Evolutionary conservation across 2,113 vertebrate genomes (phyloP).

Genomic region (Centropristis striata): DNA sequence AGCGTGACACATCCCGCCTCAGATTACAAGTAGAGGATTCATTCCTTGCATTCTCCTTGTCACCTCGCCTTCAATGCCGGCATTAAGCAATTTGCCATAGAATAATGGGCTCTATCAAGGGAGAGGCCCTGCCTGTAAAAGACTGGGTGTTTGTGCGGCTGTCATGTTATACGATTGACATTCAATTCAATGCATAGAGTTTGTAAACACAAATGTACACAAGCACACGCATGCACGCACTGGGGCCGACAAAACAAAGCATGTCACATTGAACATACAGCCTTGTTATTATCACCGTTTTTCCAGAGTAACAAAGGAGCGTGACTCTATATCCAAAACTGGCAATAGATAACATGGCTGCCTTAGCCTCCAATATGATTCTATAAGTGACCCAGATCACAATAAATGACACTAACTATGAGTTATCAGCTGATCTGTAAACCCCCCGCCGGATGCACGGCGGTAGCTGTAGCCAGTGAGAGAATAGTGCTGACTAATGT

Average conservation of each 20-base stretch:
- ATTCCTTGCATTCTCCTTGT: slow-evolving; percentile 76
- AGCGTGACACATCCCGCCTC: slow-evolving; percentile 75
- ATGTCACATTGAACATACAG: slow-evolving; percentile 23
- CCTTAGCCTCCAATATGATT: slow-evolving; percentile 25
- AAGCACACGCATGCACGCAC: neutral
- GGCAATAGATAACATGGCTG: slow-evolving; percentile 16
- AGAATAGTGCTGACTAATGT: slow-evolving; percentile 81
- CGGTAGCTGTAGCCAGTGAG: slow-evolving; percentile 58
- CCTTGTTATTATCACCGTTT: slow-evolving; percentile 8
- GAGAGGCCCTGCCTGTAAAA: slow-evolving; percentile 53
- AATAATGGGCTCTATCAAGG: slow-evolving; percentile 79
- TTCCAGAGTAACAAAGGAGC: slow-evolving; percentile 2
- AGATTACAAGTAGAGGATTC: slow-evolving; percentile 79
- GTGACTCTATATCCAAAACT: neutral
- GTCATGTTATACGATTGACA: slow-evolving; percentile 46
- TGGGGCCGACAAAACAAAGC: slow-evolving; percentile 34
- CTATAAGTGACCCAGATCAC: slow-evolving; percentile 67
- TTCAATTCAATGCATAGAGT: slow-evolving; percentile 21
- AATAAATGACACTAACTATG: slow-evolving; percentile 68
- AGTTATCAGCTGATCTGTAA: slow-evolving; percentile 74
- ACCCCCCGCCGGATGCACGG: slow-evolving; percentile 48
- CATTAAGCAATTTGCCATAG: slow-evolving; percentile 78
- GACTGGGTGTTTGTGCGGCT: slow-evolving; percentile 54
- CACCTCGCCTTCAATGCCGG: slow-evolving; percentile 75
- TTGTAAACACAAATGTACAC: slow-evolving; percentile 44